These are phyloP conservation scores for Aradophagus sp. DNA, from an alignment of 1,140 invertebrate genomes.

Conservation along the genomic window DNA sequence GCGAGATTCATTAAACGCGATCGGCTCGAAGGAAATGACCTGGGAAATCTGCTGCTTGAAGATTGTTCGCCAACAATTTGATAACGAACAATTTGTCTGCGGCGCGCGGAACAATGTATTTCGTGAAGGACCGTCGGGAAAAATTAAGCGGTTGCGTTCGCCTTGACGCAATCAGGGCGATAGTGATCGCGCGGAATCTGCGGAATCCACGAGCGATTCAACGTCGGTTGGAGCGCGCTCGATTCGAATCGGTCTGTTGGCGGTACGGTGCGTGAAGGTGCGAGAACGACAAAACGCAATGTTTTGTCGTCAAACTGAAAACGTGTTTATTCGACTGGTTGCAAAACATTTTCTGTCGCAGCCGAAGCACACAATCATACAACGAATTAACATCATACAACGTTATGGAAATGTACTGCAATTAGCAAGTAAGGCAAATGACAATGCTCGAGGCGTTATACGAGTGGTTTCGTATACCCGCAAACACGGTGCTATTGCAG, in stretches of 20 bases:
- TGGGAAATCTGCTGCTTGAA: constrained; percentile 38
- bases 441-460: constrained; percentile 59
- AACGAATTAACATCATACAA: constrained; percentile 55
- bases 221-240: no score
- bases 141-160: no score
- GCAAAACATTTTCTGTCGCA: constrained; percentile 56
- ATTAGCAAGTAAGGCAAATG: constrained; percentile 60
- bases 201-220: no score
- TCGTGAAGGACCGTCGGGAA: no score
- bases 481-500: constrained; percentile 59
- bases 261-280: no score
- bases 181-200: no score
- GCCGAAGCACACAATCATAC: constrained; percentile 52
- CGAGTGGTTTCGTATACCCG: constrained; percentile 58
- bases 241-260: no score
- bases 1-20: constrained; percentile 55
- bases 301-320: constrained; percentile 37
- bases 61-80: constrained; percentile 28
- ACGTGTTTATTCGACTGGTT: constrained; percentile 50
- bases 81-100: constrained; percentile 26
- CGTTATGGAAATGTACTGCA: constrained; percentile 58
- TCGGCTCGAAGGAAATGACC: constrained; percentile 51
- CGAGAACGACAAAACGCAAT: background rate
- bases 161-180: no score
- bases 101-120: no score